Evolutionary conservation across 30 jellyfish, hydroid and myxozoan species (phyloP).

Genomic region (Chironex yamaguchii): DNA sequence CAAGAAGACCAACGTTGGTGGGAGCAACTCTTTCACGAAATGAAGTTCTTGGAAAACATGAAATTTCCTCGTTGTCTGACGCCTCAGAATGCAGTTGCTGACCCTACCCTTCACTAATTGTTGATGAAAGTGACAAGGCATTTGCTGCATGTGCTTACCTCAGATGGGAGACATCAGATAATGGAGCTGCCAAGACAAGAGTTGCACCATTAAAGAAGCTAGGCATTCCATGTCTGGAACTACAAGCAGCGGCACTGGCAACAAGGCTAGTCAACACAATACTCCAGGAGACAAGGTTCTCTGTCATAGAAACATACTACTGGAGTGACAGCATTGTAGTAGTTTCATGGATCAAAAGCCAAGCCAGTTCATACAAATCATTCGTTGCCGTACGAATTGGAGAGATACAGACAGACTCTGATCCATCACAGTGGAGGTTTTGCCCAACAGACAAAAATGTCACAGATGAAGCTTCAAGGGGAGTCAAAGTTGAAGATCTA

Average conservation of each 20-base stretch:
- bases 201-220: conserved; percentile 40
- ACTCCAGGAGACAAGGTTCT: conserved; percentile 3
- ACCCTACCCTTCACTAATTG: too few relatives aligned
- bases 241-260: conserved; percentile 6
- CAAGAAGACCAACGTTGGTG: conserved; percentile 29
- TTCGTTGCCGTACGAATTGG: conserved; percentile 19
- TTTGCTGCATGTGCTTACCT: conserved; percentile 81
- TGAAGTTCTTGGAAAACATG: too few relatives aligned
- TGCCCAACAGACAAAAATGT: neutral
- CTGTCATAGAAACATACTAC: neutral
- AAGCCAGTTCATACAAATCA: conserved; percentile 17
- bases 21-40: too few relatives aligned
- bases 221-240: conserved; percentile 17
- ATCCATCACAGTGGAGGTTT: conserved; percentile 28
- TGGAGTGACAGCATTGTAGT: neutral
- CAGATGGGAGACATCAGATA: conserved; percentile 58
- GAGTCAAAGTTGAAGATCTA: neutral
- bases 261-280: conserved; percentile 9
- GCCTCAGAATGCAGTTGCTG: too few relatives aligned
- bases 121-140: conserved; percentile 64
- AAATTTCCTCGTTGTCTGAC: too few relatives aligned
- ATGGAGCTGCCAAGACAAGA: conserved; percentile 29
- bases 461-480: conserved; percentile 20
- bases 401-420: conserved; percentile 7
- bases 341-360: neutral